phyloP scores from a whole-genome alignment of 2,888 invertebrate genomes.

The Chirona hameri region DNA sequence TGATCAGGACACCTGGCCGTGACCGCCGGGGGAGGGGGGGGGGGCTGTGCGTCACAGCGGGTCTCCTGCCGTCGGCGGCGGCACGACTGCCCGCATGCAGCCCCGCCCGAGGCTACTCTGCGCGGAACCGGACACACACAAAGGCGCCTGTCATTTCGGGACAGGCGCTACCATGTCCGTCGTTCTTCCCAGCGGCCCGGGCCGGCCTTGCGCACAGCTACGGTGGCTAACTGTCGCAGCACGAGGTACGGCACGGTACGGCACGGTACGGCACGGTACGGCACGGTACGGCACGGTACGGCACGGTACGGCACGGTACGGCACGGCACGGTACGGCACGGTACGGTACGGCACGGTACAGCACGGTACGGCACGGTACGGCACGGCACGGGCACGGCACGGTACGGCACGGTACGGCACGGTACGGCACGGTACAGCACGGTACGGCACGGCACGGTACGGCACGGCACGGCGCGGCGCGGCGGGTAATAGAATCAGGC shows the following conservation, averaged over 20 bases:
- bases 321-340: not conserved
- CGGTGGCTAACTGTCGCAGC: too few relatives aligned
- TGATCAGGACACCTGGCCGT: too few relatives aligned
- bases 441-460: not conserved
- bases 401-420: not conserved
- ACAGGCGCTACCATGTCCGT: too few relatives aligned
- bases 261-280: not conserved
- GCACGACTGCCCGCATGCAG: too few relatives aligned
- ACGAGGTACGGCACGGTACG: not conserved
- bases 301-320: not conserved
- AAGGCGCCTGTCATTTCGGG: too few relatives aligned
- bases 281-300: not conserved
- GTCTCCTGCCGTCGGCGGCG: too few relatives aligned
- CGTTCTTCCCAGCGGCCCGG: too few relatives aligned
- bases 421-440: not conserved
- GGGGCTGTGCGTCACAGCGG: too few relatives aligned
- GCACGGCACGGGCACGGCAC: constrained; percentile 5
- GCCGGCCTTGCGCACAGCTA: too few relatives aligned
- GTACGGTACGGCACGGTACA: not conserved
- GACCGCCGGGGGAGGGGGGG: too few relatives aligned
- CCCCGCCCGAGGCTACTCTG: too few relatives aligned
- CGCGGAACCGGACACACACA: too few relatives aligned
- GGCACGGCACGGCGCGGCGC: not conserved
- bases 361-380: not conserved
- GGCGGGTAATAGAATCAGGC: not conserved